Evolutionary conservation across 2,888 invertebrate genomes (phyloP).

Genomic region (Drepanosiphum platanoidis): DNA sequence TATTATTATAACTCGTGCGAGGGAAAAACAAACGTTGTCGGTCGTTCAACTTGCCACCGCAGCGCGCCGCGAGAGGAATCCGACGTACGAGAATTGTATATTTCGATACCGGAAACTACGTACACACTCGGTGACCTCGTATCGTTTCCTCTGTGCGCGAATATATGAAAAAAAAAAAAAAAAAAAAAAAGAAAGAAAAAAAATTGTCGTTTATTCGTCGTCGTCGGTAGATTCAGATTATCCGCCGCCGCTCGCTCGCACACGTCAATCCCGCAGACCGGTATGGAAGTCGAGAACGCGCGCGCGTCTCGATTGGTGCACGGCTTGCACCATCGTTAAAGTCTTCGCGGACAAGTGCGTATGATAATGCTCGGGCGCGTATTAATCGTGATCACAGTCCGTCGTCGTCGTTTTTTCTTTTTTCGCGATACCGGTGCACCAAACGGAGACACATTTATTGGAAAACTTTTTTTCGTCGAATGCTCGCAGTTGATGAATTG

Average conservation of each 20-base stretch:
- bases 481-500: background rate
- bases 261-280: background rate
- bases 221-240: background rate
- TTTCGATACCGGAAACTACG: constrained; percentile 38
- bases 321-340: constrained; percentile 5
- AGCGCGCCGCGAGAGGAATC: background rate
- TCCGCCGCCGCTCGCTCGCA: background rate
- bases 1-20: background rate
- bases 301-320: background rate
- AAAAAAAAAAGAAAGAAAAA: too few species aligned
- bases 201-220: background rate
- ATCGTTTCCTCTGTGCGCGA: background rate
- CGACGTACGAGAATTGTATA: constrained; percentile 37
- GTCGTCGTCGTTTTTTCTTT: too few species aligned
- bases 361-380: too few species aligned
- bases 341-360: background rate
- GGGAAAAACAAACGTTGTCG: constrained; percentile 22
- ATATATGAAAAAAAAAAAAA: too few species aligned
- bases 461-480: too few species aligned
- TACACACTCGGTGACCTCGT: constrained; percentile 10
- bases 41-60: constrained; percentile 27
- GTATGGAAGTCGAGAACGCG: background rate
- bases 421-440: too few species aligned
- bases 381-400: too few species aligned
- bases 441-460: too few species aligned